phyloP scores from a whole-genome alignment of 1,140 invertebrate genomes.

The Eubasilissa regina region DNA sequence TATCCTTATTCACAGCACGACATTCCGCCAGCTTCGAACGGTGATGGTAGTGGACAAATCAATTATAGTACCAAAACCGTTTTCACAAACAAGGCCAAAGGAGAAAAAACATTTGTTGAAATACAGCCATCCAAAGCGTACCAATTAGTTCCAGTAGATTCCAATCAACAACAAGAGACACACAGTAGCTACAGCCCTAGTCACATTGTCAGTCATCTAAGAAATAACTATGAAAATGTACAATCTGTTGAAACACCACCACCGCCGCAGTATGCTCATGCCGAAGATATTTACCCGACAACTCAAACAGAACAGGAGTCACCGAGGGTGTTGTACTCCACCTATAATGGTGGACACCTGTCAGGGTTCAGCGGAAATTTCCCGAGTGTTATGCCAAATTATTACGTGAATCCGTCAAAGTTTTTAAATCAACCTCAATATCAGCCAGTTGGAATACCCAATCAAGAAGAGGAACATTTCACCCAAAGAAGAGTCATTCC shows the following conservation, averaged over 20 bases:
- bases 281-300: constrained; percentile 48
- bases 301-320: constrained; percentile 41
- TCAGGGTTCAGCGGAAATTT: constrained; percentile 69
- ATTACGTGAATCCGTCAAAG: constrained; percentile 68
- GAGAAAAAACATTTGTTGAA: constrained; percentile 63
- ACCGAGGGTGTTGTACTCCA: constrained; percentile 67
- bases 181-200: constrained; percentile 63
- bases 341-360: constrained; percentile 69
- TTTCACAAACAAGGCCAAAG: constrained; percentile 47
- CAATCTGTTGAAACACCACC: constrained; percentile 61
- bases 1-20: constrained; percentile 76
- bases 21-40: constrained; percentile 64
- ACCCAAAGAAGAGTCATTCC: constrained; percentile 69
- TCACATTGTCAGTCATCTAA: constrained; percentile 62
- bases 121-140: constrained; percentile 70
- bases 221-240: constrained; percentile 62
- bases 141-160: constrained; percentile 65
- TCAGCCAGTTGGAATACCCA: constrained; percentile 65
- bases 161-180: constrained; percentile 64
- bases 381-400: constrained; percentile 69
- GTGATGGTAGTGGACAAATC: not conserved
- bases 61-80: constrained; percentile 43
- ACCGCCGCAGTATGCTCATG: constrained; percentile 59
- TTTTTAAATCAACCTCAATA: constrained; percentile 68
- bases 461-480: constrained; percentile 64